Evolutionary conservation across 2,888 invertebrate species (phyloP).

Genomic region (Anarsia innoxiella): DNA sequence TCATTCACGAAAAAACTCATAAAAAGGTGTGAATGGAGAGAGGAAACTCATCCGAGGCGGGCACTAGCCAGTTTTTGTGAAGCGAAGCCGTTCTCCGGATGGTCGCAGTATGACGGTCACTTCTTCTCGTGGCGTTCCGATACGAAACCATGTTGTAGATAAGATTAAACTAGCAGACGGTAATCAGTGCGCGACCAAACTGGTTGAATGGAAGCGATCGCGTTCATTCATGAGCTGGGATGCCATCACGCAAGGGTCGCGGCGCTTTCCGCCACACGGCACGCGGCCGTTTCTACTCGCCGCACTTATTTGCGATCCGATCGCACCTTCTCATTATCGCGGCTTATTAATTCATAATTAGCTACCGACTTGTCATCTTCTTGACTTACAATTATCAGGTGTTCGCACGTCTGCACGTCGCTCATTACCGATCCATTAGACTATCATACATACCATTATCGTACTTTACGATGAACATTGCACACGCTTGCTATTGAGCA

Average conservation of each 20-base stretch:
- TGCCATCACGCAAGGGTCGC: constrained; percentile 58
- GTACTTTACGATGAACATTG: constrained; percentile 9
- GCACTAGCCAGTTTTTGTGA: constrained; percentile 53
- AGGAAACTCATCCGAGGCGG: constrained; percentile 48
- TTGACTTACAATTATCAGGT: constrained; percentile 30
- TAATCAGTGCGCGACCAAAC: constrained; percentile 72
- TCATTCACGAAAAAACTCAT: constrained; percentile 66
- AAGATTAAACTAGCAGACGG: constrained; percentile 60
- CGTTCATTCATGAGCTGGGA: constrained; percentile 64
- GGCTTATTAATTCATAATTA: constrained; percentile 37
- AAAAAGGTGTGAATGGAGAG: constrained; percentile 74
- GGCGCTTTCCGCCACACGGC: constrained; percentile 12
- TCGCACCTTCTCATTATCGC: constrained; percentile 28
- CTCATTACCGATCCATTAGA: constrained; percentile 20
- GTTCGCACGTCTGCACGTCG: constrained; percentile 26
- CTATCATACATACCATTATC: constrained; percentile 12
- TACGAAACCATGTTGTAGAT: constrained; percentile 57
- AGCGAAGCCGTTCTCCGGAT: constrained; percentile 29
- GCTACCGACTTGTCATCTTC: constrained; percentile 25
- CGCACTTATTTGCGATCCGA: constrained; percentile 31
- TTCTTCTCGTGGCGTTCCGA: constrained; percentile 43
- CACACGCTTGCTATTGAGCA: constrained; percentile 7
- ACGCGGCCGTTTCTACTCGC: constrained; percentile 23
- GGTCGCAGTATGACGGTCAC: too few relatives aligned
- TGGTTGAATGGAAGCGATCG: constrained; percentile 61